Percentiles rank a stretch among this genome's conserved stretches.
Evolutionary conservation across 2,888 invertebrate species (phyloP).

Genomic region (Tanypteryx hageni): DNA sequence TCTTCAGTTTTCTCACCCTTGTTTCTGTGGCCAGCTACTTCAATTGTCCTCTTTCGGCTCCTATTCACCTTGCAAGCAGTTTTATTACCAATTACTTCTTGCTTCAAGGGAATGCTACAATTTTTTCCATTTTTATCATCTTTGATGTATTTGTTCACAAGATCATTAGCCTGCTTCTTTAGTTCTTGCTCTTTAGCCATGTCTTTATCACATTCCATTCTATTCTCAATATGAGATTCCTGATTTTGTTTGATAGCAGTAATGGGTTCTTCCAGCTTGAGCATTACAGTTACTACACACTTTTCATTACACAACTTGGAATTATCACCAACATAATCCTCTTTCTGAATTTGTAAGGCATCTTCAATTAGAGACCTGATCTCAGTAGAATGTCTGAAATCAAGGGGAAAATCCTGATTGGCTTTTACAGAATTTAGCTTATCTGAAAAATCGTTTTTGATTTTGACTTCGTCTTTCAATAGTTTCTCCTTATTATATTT

Average conservation of each 20-base stretch:
- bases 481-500: background rate
- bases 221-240: background rate
- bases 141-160: background rate
- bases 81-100: background rate
- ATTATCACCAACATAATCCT: background rate
- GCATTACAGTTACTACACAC: background rate
- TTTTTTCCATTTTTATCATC: background rate
- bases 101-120: background rate
- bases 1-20: background rate
- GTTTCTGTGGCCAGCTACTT: background rate
- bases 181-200: background rate
- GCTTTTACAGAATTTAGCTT: background rate
- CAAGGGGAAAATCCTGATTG: slow-evolving; percentile 25
- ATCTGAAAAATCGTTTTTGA: background rate
- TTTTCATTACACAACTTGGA: background rate
- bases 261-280: background rate
- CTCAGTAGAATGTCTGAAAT: slow-evolving; percentile 20
- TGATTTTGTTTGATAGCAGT: background rate
- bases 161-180: background rate
- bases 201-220: background rate
- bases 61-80: background rate
- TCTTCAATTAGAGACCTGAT: slow-evolving; percentile 31
- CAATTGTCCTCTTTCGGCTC: background rate
- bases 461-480: background rate
- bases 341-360: slow-evolving; percentile 5